Base-by-base conservation (phyloP, 2,113 vertebrate genomes). In the Sphyrna mokarran region DNA sequence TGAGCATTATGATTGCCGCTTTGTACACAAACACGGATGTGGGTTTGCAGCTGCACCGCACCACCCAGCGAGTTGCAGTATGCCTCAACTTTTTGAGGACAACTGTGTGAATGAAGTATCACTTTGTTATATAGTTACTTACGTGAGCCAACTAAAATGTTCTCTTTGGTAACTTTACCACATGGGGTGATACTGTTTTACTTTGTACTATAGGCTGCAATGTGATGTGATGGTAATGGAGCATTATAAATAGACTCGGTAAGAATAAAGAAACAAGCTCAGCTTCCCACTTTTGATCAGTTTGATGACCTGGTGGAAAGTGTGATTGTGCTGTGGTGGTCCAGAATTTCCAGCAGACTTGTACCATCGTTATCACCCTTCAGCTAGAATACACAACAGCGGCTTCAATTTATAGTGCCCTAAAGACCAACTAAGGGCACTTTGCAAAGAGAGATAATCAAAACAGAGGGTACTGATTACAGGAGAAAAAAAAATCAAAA, bases 81-180 rank as follows among this genome's bases (percentile, higher is more conserved):
- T 54, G 48, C 48, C 43, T 54, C 43, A 54, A 10, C 23, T 26
- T 14, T 90, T 90, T 90, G 87, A 61, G 87, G 87, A 22, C 23
- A 58, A 90, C 54, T 61, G 23, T 90, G 26, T 83, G 87, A 54
- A 63, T 89, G 86, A 89, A 89, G 22, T 54, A 89, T 33, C 87
- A 90, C 26, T 61, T 58, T 90, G 37, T 83, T 20, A 20, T 37
- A 40, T 40, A 83, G 80, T 37, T 20, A 93, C 20, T 93, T 93
- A 20, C 37, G 68, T 93, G 87, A 93, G 58, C 61, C 33, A 93
- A 93, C 66, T 93, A 63, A 93, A 68, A 93, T 37, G 29, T 93
- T 93, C 61, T 61, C 9, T 14, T 37, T 37, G 58, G 61, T 93
- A 66, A 37, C 61, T 93, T 66, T 63, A 93, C 14, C n/a, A 93